Conservation (phyloP, 2,797 vertebrate genomes). For the Muscicapa comitata region DNA sequence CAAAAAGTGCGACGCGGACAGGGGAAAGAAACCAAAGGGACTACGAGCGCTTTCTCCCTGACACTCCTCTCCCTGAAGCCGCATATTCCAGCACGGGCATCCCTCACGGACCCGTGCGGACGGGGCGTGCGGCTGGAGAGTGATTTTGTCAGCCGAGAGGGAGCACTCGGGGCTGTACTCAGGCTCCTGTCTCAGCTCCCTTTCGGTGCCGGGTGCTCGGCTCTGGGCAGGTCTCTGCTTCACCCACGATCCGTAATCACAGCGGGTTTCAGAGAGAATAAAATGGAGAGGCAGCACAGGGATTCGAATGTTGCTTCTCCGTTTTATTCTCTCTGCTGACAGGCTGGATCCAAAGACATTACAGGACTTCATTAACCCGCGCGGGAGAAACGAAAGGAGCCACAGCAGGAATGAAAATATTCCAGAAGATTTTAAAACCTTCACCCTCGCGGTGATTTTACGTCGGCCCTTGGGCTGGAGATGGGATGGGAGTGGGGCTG, state of each 20-base stretch:
- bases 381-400: background rate
- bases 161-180: background rate
- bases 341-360: background rate
- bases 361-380: background rate
- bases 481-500: background rate
- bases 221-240: background rate
- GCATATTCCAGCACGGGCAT: background rate
- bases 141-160: background rate
- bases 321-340: background rate
- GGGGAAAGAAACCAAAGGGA: background rate
- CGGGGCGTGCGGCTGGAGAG: background rate
- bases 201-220: background rate
- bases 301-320: background rate
- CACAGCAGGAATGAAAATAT: rapidly evolving
- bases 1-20: background rate
- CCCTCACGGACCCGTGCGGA: background rate
- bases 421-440: background rate
- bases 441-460: background rate
- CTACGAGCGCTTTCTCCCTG: background rate
- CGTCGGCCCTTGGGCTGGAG: background rate
- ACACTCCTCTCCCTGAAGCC: background rate
- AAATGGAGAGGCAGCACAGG: background rate
- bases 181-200: background rate
- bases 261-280: background rate
- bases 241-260: background rate